A percentile compares a stretch with the other conserved stretches of the same genome.
These are phyloP conservation scores for Phalacrocorax brasilianus DNA, from an alignment of 2,113 vertebrate genomes.

Conservation along the genomic window DNA sequence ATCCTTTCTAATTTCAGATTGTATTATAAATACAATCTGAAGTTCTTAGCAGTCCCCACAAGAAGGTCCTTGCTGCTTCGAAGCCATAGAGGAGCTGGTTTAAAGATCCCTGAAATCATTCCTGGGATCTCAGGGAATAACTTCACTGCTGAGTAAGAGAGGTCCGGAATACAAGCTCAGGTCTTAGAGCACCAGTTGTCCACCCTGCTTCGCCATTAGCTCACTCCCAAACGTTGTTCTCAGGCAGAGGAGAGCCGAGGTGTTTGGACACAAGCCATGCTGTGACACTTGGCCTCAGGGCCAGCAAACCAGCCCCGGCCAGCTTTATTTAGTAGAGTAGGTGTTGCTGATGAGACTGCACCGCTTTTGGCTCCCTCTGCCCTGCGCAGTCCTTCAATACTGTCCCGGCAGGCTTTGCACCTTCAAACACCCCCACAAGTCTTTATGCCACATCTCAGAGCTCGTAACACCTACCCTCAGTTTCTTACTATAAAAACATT, in stretches of 20 bases:
- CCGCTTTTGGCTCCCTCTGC: not conserved
- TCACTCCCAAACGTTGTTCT: not conserved
- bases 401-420: not conserved
- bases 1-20: not conserved
- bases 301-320: fast-evolving
- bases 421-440: constrained; percentile 8
- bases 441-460: constrained; percentile 39
- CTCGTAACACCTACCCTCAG: not conserved
- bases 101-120: not conserved
- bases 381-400: not conserved
- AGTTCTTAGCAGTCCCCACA: not conserved
- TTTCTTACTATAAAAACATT: constrained; percentile 26
- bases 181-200: not conserved
- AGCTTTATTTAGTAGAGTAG: constrained; percentile 11
- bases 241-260: not conserved
- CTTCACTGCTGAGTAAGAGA: not conserved
- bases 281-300: not conserved
- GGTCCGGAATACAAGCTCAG: not conserved
- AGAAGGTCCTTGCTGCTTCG: not conserved
- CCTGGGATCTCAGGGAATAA: not conserved
- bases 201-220: not conserved
- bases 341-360: constrained; percentile 17
- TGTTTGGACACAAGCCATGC: constrained; percentile 26
- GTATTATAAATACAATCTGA: not conserved
- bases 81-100: not conserved